phyloP scores from a whole-genome alignment of 2,888 invertebrate genomes.

The Osmoderma eremita region DNA sequence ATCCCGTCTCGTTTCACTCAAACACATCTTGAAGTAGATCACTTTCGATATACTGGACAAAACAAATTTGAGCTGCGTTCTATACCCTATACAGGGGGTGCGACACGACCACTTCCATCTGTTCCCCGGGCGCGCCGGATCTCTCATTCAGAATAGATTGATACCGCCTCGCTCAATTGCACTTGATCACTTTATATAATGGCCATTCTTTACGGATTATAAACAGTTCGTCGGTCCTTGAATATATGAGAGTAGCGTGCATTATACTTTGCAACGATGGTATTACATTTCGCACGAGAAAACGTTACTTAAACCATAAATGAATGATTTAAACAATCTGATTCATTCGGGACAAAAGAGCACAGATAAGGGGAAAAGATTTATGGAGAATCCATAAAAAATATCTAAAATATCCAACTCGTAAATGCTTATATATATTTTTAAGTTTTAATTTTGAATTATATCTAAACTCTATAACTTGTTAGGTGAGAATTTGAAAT shows the following conservation, averaged over 20 bases:
- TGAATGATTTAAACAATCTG: too few relatives aligned
- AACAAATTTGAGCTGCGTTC: conserved; percentile 51
- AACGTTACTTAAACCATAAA: too few relatives aligned
- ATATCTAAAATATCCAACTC: too few relatives aligned
- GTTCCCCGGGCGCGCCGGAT: conserved; percentile 50
- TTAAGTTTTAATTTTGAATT: too few relatives aligned
- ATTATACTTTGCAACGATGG: conserved; percentile 13
- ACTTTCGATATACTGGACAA: conserved; percentile 55
- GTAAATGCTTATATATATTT: too few relatives aligned
- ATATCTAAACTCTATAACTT: too few relatives aligned
- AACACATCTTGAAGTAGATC: conserved; percentile 48
- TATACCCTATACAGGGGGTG: conserved; percentile 50
- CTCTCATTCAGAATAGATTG: conserved; percentile 56
- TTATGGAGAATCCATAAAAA: too few relatives aligned
- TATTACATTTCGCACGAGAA: background rate
- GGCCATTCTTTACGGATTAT: conserved; percentile 50
- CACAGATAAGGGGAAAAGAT: too few relatives aligned
- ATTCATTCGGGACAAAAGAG: too few relatives aligned
- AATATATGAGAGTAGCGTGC: conserved; percentile 26
- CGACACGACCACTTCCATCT: conserved; percentile 56
- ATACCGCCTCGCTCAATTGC: conserved; percentile 56
- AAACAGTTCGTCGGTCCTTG: conserved; percentile 46
- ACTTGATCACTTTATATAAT: conserved; percentile 51
- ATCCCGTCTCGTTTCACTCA: conserved; percentile 55
- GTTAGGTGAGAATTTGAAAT: too few relatives aligned